Conservation (phyloP, 2,888 invertebrate genomes). For the Ormyrus labotus region DNA sequence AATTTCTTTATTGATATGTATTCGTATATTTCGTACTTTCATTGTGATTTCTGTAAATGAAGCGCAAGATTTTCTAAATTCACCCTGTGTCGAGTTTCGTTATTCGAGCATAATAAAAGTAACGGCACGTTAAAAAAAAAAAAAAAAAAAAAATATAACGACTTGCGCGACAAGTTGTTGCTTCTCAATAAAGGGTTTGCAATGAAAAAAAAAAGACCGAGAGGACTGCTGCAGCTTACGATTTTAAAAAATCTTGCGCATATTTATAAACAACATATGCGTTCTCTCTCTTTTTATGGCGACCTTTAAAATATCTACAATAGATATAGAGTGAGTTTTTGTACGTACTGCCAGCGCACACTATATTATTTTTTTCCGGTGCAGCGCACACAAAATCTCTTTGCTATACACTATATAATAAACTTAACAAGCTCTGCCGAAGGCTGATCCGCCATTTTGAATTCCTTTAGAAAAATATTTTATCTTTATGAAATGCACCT, state of each 20-base stretch:
- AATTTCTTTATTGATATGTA: constrained; percentile 42
- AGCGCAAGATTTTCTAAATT: constrained; percentile 39
- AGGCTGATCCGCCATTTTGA: constrained; percentile 54
- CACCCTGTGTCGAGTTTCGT: neutral
- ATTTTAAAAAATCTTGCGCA: constrained; percentile 41
- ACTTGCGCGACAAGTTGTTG: neutral
- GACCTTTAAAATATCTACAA: constrained; percentile 46
- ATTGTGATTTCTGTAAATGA: neutral
- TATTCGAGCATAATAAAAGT: constrained; percentile 4
- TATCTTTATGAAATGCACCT: constrained; percentile 38
- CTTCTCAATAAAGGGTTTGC: too few species aligned
- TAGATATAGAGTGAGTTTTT: constrained; percentile 36
- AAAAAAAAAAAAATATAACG: neutral
- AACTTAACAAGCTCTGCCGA: constrained; percentile 53
- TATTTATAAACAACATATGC: constrained; percentile 11
- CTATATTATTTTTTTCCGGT: constrained; percentile 40
- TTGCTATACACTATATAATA: constrained; percentile 48
- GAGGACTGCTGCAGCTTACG: neutral
- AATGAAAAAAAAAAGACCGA: neutral
- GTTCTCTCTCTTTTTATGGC: neutral
- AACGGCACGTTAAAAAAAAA: neutral
- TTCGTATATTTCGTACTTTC: constrained; percentile 33
- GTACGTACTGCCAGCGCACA: constrained; percentile 49
- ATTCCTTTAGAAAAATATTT: constrained; percentile 57
- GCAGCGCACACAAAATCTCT: constrained; percentile 46